Evolutionary conservation across 2,113 vertebrate species (phyloP).

Genomic region (Petrocephalus zakoni): DNA sequence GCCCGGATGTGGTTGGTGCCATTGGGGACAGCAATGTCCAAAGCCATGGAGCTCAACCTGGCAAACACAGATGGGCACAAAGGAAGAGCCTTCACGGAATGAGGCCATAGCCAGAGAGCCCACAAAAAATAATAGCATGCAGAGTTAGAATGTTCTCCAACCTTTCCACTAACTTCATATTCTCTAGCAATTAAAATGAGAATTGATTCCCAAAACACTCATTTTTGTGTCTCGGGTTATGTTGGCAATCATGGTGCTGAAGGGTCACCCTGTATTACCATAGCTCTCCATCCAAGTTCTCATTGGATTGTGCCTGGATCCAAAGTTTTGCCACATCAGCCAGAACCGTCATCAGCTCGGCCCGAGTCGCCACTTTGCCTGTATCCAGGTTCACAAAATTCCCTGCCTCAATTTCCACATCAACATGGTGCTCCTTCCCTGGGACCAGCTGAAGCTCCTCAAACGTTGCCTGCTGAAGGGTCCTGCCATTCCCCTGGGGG

Average conservation of each 20-base stretch:
- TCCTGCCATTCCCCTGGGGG: slow-evolving; percentile 72
- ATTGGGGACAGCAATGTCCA: slow-evolving; percentile 67
- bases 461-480: slow-evolving; percentile 59
- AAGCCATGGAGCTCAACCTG: slow-evolving; percentile 74
- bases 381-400: slow-evolving; percentile 65
- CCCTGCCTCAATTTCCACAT: slow-evolving; percentile 58
- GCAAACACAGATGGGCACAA: slow-evolving; percentile 16
- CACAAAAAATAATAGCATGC: background rate
- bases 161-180: background rate
- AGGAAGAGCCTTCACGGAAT: background rate
- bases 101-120: background rate
- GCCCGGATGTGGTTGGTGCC: slow-evolving; percentile 58
- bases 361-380: slow-evolving; percentile 58
- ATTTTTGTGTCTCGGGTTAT: background rate
- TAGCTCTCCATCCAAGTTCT: slow-evolving; percentile 58
- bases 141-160: background rate
- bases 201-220: background rate
- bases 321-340: slow-evolving; percentile 68
- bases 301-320: slow-evolving; percentile 70
- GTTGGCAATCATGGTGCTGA: background rate
- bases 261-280: slow-evolving; percentile 53
- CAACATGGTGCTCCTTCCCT: slow-evolving; percentile 60
- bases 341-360: slow-evolving; percentile 75
- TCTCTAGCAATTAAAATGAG: background rate
- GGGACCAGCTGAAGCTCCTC: slow-evolving; percentile 64